Conservation (phyloP, 2,113 vertebrate species). For the Mus pahari region DNA sequence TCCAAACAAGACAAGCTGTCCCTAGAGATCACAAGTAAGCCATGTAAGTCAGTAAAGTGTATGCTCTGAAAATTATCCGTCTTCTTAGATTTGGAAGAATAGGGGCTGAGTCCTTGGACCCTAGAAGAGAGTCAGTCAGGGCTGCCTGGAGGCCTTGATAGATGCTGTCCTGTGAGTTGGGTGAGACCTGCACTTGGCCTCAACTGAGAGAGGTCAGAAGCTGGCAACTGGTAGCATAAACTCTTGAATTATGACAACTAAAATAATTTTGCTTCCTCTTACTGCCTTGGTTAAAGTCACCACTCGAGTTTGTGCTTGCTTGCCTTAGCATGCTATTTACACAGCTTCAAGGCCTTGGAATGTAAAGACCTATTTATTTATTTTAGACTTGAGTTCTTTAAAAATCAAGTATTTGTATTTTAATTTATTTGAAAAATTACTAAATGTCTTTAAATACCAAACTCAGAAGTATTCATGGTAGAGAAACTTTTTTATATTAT, state of each 20-base stretch:
- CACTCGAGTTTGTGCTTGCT: constrained; percentile 58
- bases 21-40: constrained; percentile 79
- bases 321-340: constrained; percentile 58
- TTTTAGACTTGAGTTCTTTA: constrained; percentile 67
- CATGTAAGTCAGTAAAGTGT: constrained; percentile 76
- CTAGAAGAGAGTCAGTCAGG: constrained; percentile 69
- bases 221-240: constrained; percentile 55
- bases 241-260: constrained; percentile 75
- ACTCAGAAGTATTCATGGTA: constrained; percentile 35
- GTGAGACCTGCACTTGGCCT: constrained; percentile 55
- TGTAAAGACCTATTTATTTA: constrained; percentile 48
- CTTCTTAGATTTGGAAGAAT: constrained; percentile 50
- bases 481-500: constrained; percentile 30
- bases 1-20: constrained; percentile 79
- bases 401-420: constrained; percentile 63
- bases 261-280: constrained; percentile 62
- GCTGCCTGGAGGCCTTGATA: constrained; percentile 67
- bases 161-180: constrained; percentile 72
- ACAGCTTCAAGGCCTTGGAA: constrained; percentile 58
- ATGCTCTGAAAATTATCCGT: constrained; percentile 25
- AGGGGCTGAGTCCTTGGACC: constrained; percentile 55
- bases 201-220: background rate
- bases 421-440: constrained; percentile 68
- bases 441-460: constrained; percentile 63
- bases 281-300: constrained; percentile 64